Base-by-base conservation (phyloP, 2,888 invertebrate genomes). In the Vannuccia rotundouncinata region DNA sequence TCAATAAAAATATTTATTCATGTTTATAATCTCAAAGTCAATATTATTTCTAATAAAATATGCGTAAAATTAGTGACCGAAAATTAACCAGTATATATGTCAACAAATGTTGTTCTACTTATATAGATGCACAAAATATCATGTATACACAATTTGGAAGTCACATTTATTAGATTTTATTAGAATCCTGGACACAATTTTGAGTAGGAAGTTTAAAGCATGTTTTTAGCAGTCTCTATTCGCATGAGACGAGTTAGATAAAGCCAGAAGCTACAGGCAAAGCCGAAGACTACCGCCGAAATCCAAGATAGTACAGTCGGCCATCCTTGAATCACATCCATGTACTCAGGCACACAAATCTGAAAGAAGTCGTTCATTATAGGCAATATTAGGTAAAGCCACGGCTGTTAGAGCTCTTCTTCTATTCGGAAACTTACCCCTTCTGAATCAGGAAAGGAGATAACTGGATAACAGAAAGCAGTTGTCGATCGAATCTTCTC, bases 241-340 rank as follows among this genome's bases (percentile, higher is more conserved):
- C 95, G 90, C 93, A 95, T 93, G 84, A 94, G 93, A 89, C 94
- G 94, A 28, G 94, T 94, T 22, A 95, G 90, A 79, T 94, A 89
- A 83, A 95, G 93, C 95, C 95, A 95, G 13, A 94, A 89, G 25
- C 93, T 90, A 0, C 93, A 93, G 0, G 95, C 93, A 78, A 93
- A 91, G 0, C 93, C 91, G 83, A 94, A 94, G 0, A 94, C 88
- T 1, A 92, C 92, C 0, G 94, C 94, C 0, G 86, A 86, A 5
- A 84, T 93, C 95, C 95, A 82, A 92, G 94, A 74, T 92, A 91
- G 83, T n/a, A 85, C 84, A 28, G 87, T 84, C 1, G 87, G 87
- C 86, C 87, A 88, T 13, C 86, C 85, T 5, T 85, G 82, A 29
- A 82, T 81, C 59, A 86, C 84, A 27, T 80, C 82, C 83, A 31